Base-by-base conservation (phyloP, 2,888 invertebrate species). In the Axea sp. region DNA sequence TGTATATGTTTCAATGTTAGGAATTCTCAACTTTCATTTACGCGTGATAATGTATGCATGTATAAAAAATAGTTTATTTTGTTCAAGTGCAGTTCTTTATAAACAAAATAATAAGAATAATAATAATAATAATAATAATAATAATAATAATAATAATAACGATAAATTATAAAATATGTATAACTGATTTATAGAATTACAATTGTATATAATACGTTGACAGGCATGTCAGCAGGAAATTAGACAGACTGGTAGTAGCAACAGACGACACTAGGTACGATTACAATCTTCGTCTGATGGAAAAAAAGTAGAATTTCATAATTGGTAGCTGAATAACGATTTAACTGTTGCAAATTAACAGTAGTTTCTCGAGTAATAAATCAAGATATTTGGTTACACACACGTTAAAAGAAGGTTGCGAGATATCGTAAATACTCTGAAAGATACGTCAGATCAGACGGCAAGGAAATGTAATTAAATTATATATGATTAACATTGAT, bases 211-310 rank as follows among this genome's bases (percentile, higher is more conserved):
- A n/a, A n/a, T 45, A 75, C 55, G 65, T 67, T 65, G 65, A 14
- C 45, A 59, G 69, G 30, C 59, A 65, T 68, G 37, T 65, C 37
- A 49, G 67, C 62, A 67, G 73, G 49, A 49, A 49, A 57, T 30
- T 51, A 55, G 64, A 69, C 60, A 65, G 67, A 55, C 33, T 60
- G 60, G 28, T 8, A 7, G 31, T 37, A 9, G 39, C 15, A 62
- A 55, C 37, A 53, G 43, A 69, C 53, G 60, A 62, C 39, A 55
- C 62, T 51, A 41, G 28, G 15, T 47, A 49, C 7, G 62, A 71
- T 62, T 37, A 55, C 71, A 31, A 68, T 68, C 68, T 59, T 17
- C 4, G 7, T 3, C 24, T 24, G 9, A 41, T 35, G 12, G 24
- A 26, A 39, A 33, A 28, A 43, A 3, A 14, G 11, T 37, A 39